Base-by-base conservation (phyloP, 92 coral and sea anemone species). In the Palythoa grandiflora region DNA sequence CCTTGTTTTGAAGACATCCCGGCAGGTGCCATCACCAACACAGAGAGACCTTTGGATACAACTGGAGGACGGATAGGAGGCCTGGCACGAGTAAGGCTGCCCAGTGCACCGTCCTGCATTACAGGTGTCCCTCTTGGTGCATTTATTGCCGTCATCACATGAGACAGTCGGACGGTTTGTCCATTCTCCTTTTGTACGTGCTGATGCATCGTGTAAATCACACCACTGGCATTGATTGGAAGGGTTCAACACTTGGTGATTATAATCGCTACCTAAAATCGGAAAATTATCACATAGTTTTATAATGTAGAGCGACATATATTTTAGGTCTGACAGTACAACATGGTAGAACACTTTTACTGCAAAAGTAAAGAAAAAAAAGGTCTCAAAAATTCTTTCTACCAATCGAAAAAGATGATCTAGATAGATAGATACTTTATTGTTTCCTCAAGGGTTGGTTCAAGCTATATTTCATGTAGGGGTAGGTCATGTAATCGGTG, bases 161-260 rank as follows among this genome's bases (percentile, higher is more conserved):
- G 97, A 20, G 17, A 95, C 96, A 12, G 94, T 84, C 16, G 99
- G 97, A 16, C 95, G 94, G 81, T 95, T 93, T 10, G 95, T 89
- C 99, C 99, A 97, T 28, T 89, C 77, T 5, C 96, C 92, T 21
- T 75, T 92, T 19, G 95, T 20, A 55, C 92, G 92, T 48, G 98
- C 83, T 9, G 91, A 68, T 68, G 90, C 81, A 73, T 96, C 93
- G 51, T 96, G 71, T 77, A 95, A 51, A 72, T 96, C 94, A 76
- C 99, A 96, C 99, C 99, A 96, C 88, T 92, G 96, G 60, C 99
- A 96, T 89, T 96, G 92, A 63, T 93, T 93, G 77, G 89, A 84
- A 0, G 99, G 98, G 38, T 96, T 93, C 40, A 91, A 1, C 3
- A 83, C 87, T 63, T 96, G 98, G n/a, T 95, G 98, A 47, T 36